These are phyloP conservation scores for Pelecanoides urinatrix DNA, from an alignment of 2,113 vertebrate species.

Conservation along the genomic window DNA sequence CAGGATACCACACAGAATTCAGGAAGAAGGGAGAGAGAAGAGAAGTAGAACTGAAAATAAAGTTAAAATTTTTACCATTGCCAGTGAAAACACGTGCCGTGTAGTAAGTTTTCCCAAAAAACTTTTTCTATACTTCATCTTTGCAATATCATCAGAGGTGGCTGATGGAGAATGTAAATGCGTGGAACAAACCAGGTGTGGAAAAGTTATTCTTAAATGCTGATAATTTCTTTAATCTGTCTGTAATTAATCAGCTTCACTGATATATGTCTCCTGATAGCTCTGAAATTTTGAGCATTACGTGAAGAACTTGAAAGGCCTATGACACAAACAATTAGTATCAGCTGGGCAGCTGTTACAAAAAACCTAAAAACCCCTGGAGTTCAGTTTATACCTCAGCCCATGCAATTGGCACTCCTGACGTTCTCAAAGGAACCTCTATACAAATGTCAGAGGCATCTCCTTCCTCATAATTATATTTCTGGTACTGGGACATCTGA, in stretches of 20 bases:
- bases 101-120: neutral
- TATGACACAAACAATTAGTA: neutral
- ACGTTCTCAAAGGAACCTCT: neutral
- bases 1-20: neutral
- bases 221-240: neutral
- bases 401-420: neutral
- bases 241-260: neutral
- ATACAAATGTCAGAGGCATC: neutral
- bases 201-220: neutral
- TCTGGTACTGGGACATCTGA: neutral
- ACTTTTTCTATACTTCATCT: neutral
- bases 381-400: neutral
- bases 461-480: neutral
- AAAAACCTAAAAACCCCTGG: fast-evolving
- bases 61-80: neutral
- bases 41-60: neutral
- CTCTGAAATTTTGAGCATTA: neutral
- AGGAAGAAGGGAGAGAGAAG: neutral
- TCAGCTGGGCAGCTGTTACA: neutral
- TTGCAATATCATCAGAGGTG: neutral
- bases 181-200: neutral
- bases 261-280: neutral
- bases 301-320: neutral
- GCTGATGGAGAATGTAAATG: neutral
- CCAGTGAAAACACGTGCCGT: neutral